Evolutionary conservation across 1,140 invertebrate genomes (phyloP), one percentile per base, ranked within the genome.

Genomic region (Caenorhabditis brenneri): DNA sequence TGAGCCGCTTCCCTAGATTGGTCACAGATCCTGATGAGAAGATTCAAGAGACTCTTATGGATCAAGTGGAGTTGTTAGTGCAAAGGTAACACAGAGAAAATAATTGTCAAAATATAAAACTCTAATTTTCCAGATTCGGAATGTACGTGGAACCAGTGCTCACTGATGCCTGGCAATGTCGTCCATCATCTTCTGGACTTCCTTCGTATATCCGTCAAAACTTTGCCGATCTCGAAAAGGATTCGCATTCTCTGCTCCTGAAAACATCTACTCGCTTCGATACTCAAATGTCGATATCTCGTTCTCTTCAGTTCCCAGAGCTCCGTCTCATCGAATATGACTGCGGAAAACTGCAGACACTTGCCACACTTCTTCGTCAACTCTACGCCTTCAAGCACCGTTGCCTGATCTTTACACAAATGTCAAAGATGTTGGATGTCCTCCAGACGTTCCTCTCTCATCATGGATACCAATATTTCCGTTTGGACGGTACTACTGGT

Each of bases 341-440:
- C 92, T 99, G 98, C 92, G 98, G 83, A 46, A 94, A 94, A 89
- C 90, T 94, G 12, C 94, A 94, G 89, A 92, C 94, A 0, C 92
- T 99, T 83, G 95, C 96, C 92, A 92, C 92, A 69, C 92, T 99
- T 55, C 92, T 99, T 80, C 93, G 95, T 60, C 93, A 94, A 87
- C 91, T 99, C 10, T 97, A 97, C 91, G 91, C 91, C 6, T 95
- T 93, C n/a, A 93, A 93, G 81, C 97, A 99, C 92, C 93, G 97
- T 86, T 97, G 96, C 60, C 92, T 99, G 0, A 97, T 99, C 86
- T 99, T 99, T 91, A 99, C 98, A n/a, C 98, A 99, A 93, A 99
- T 99, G 98, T 98, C 98, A 7, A 94, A 95, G 90, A 99, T 99
- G 96, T 92, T 99, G 85, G 97, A 99, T 91, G 96, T 99, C 58